Evolutionary conservation across 2,797 vertebrate species (phyloP), one percentile per base, ranked within the genome.

Genomic region (Pogoniulus pusillus): DNA sequence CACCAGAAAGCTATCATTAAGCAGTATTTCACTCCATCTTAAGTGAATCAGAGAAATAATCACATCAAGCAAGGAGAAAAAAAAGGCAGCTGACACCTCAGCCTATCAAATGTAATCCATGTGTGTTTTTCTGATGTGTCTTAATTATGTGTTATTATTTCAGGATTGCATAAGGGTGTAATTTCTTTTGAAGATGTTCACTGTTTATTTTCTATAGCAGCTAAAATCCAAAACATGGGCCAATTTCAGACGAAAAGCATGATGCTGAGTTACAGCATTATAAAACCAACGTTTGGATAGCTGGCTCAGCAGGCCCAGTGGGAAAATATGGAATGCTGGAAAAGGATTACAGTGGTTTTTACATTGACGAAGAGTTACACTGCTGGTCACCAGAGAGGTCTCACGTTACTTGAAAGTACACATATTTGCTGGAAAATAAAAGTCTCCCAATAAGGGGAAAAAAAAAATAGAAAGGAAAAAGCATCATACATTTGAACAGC

Each of bases 341-440:
- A 81, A 90, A 72, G 76, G 82, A 90, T 90, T 91, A 88, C 81
- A 93, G 94, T 75, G 94, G 88, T 78, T 95, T 95, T 90, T 55
- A 93, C 90, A 83, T 93, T 94, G 91, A 95, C 17, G 16, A 87
- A 86, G 75, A 94, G 51, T 75, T 94, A 92, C 69, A 43, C 59
- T 90, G 86, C 69, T 90, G 91, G 86, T 93, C 94, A 90, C 91
- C 90, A 87, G 93, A 81, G 91, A 94, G 70, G 58, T 93, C 86
- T 96, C 93, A 85, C 27, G 3, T 96, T 95, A 93, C 95, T 84
- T 84, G 79, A 78, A 90, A 95, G 82, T 37, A 93, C 72, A 89
- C 45, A 76, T 80, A 92, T 81, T 90, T 91, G 60, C 75, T 92
- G 95, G 93, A 95, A 96, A 94, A 96, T 65, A 85, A 53, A 90